Evolutionary conservation across 2,888 invertebrate genomes (phyloP).

Genomic region (Ectemnius lituratus): DNA sequence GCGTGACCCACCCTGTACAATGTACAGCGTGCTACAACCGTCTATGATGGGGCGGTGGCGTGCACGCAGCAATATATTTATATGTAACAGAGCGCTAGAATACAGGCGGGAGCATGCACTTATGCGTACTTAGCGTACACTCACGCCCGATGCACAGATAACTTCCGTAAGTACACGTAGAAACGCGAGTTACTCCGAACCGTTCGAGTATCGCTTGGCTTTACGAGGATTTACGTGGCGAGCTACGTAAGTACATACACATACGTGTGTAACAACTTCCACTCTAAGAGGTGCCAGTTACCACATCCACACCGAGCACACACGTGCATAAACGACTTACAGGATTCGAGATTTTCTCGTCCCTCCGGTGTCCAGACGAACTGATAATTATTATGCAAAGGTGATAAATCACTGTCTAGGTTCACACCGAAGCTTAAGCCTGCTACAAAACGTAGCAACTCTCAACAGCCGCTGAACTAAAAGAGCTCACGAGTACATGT

Average conservation of each 20-base stretch:
- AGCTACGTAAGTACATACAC: conserved; percentile 21
- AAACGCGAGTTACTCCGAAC: conserved; percentile 57
- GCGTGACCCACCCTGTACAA: too few species aligned
- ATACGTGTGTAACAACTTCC: too few species aligned
- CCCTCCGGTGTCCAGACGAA: too few species aligned
- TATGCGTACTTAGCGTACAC: conserved; percentile 61
- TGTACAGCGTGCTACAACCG: too few species aligned
- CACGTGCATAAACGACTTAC: background rate
- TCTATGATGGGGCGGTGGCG: background rate
- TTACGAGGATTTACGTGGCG: conserved; percentile 61
- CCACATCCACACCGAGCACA: conserved; percentile 24
- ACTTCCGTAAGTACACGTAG: conserved; percentile 54
- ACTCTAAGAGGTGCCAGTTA: conserved; percentile 41
- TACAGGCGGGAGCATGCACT: conserved; percentile 48
- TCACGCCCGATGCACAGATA: conserved; percentile 70
- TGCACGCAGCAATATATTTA: conserved; percentile 29
- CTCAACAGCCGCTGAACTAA: too few species aligned
- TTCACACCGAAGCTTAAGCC: too few species aligned
- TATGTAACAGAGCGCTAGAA: conserved; percentile 41
- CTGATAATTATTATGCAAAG: too few species aligned
- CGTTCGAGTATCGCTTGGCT: conserved; percentile 67
- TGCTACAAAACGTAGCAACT: too few species aligned
- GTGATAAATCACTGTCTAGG: too few species aligned
- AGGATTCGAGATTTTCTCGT: too few species aligned
- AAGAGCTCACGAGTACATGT: too few species aligned